Conservation (phyloP, 2,888 invertebrate species). For the Heliconius erato region DNA sequence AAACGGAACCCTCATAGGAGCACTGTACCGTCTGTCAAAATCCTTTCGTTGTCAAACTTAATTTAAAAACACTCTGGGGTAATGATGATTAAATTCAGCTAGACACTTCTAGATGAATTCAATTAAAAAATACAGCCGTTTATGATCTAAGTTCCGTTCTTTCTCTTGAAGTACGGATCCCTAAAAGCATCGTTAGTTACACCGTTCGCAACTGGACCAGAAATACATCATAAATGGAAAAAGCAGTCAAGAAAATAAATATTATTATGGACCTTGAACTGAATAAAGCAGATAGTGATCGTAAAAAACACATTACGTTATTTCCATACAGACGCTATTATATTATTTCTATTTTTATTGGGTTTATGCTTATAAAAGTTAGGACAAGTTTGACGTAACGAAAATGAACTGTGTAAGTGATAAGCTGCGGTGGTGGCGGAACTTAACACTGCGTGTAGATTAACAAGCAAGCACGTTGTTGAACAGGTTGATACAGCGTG, state of each 20-base stretch:
- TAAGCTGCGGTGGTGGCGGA: no score
- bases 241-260: neutral
- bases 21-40: no score
- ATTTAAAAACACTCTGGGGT: no score
- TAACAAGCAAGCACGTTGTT: no score
- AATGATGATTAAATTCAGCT: no score
- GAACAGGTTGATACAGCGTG: no score
- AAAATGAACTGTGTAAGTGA: neutral
- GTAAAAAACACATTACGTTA: slow-evolving; percentile 15
- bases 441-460: no score
- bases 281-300: neutral
- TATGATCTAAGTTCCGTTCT: neutral
- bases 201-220: neutral
- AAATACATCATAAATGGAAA: neutral
- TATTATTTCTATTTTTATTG: neutral
- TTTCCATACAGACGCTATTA: neutral
- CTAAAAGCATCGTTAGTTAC: neutral
- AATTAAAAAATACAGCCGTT: no score
- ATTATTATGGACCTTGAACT: neutral
- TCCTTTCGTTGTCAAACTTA: no score
- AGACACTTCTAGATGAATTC: no score
- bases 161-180: no score
- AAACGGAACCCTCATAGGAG: no score
- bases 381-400: neutral
- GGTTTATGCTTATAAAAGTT: neutral